Base-by-base conservation (phyloP, 2,888 invertebrate genomes). In the Drosophila vallismaia region DNA sequence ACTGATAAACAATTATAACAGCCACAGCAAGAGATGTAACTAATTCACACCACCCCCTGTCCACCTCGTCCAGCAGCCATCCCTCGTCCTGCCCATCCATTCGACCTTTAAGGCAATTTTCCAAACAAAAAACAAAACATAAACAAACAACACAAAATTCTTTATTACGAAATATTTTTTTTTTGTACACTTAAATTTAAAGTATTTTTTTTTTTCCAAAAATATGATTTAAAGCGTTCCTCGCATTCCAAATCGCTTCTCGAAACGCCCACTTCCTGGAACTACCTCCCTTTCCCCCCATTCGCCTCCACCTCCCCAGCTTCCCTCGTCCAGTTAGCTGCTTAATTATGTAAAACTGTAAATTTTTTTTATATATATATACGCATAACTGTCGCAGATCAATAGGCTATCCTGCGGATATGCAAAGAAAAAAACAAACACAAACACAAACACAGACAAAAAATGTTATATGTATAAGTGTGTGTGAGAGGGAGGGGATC, bases 1-100 rank as follows among this genome's bases (percentile, higher is more conserved):
- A 89, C 89, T 89, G 89, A 89, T 88, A 79, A 88, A 81, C 77
- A 88, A 77, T 77, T 79, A 75, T 68, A 63, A 66, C 58, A 70
- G 70, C 52, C 58, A 68, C 49, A 66, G 55, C 54, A 75, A 64
- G 33, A 75, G 50, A 42, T 14, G 29, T 50, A 50, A 50, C 19
- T 50, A 57, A 7, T 50, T 42, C 29, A 49, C 29, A 40, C 40
- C 12, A 38, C 14, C 28, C 40, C 8, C 26, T 12, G 19, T 19
- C 10, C 40, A 6, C 28, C 9, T 28, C 59, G 44, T 26, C 14
- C 59, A 38, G 59, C 55, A 46, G 54, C 36, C 33, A 45, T 24
- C 29, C 46, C 24, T 33, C 48, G 38, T 7, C 44, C 4, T 29
- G 24, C 31, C 36, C 66, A 50, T 12, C 70, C 46, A 31, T 60